Evolutionary conservation across 2,113 vertebrate species (phyloP).

Genomic region (Takifugu flavidus): DNA sequence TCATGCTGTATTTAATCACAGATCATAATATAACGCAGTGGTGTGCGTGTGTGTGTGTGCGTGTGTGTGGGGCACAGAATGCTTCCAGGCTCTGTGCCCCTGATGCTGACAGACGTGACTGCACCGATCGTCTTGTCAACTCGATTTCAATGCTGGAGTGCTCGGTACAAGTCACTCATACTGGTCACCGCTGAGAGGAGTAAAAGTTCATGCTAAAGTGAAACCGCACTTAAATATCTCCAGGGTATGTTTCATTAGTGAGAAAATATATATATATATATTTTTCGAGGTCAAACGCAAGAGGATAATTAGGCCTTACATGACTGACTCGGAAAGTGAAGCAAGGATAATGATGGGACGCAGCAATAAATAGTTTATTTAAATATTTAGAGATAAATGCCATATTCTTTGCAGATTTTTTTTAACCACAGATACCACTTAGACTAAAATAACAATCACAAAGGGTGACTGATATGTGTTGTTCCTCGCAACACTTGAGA

Average conservation of each 20-base stretch:
- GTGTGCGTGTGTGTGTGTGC: constrained; percentile 4
- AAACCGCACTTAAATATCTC: neutral
- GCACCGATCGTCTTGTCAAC: neutral
- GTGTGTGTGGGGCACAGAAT: neutral
- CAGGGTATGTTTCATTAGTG: too few species aligned
- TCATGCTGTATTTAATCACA: constrained; percentile 22
- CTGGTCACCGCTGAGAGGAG: neutral
- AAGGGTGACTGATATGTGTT: too few species aligned
- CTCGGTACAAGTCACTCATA: neutral
- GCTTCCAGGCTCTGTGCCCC: neutral
- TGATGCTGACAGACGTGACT: constrained; percentile 2
- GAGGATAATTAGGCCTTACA: neutral
- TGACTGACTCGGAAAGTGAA: too few species aligned
- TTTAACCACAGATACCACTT: too few species aligned
- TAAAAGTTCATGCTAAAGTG: neutral
- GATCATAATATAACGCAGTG: constrained; percentile 12
- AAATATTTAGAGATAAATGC: too few species aligned
- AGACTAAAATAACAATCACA: too few species aligned
- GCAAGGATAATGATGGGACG: too few species aligned
- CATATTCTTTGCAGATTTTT: too few species aligned
- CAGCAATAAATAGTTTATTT: too few species aligned
- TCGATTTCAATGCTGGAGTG: neutral
- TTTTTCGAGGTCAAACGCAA: neutral
- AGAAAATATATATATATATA: neutral
- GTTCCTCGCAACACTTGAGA: too few species aligned